A percentile compares a stretch with the other conserved stretches of the same genome.
These are phyloP conservation scores for Capitulum mitella DNA, from an alignment of 2,888 invertebrate species.

Conservation along the genomic window DNA sequence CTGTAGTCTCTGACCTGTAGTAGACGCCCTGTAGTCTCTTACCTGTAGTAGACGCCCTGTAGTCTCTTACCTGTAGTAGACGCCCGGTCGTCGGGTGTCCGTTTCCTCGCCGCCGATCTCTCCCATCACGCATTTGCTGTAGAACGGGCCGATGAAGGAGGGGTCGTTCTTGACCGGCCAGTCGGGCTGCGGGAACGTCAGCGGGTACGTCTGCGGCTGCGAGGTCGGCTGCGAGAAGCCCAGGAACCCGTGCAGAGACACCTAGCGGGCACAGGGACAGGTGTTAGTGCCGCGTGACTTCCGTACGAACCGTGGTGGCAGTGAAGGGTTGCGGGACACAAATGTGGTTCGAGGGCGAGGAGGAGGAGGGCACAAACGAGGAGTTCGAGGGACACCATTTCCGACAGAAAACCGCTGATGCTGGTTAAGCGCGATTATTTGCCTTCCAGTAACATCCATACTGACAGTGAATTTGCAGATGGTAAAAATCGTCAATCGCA, in stretches of 20 bases:
- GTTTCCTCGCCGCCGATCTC: slow-evolving; percentile 56
- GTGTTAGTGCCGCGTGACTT: background rate
- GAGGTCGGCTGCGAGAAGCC: slow-evolving; percentile 88
- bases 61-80: slow-evolving; percentile 67
- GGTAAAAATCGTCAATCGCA: too few relatives aligned
- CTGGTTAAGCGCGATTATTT: too few relatives aligned
- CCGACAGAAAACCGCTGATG: too few relatives aligned
- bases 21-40: too few relatives aligned
- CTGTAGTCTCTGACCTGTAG: too few relatives aligned
- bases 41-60: slow-evolving; percentile 73
- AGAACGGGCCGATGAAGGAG: slow-evolving; percentile 87
- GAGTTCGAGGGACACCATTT: too few relatives aligned
- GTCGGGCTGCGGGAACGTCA: slow-evolving; percentile 76
- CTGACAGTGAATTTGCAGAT: too few relatives aligned
- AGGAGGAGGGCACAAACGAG: too few relatives aligned
- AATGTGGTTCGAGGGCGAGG: too few relatives aligned
- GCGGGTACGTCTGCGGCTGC: slow-evolving; percentile 66
- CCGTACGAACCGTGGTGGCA: too few relatives aligned
- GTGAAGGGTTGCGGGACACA: too few relatives aligned
- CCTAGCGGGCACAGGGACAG: slow-evolving; percentile 46
- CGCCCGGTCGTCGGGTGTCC: slow-evolving; percentile 60
- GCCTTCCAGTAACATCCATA: too few relatives aligned
- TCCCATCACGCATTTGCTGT: slow-evolving; percentile 78
- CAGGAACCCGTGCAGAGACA: slow-evolving; percentile 71
- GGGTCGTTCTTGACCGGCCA: slow-evolving; percentile 84